Conservation (phyloP, 1,140 invertebrate genomes). For the Camponotus pennsylvanicus region DNA sequence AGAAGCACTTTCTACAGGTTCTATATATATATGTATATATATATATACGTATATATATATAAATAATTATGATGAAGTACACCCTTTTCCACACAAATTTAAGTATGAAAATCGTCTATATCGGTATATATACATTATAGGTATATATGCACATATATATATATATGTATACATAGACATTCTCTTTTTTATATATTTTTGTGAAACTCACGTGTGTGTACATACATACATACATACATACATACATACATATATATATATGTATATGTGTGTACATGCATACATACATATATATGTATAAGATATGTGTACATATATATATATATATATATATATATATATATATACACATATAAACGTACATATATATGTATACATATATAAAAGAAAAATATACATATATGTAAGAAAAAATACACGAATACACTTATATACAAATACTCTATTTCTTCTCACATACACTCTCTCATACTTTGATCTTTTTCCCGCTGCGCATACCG, state of each 20-base stretch:
- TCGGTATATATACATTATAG: constrained; percentile 76
- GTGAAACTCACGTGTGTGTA: constrained; percentile 85
- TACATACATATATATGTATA: constrained; percentile 79
- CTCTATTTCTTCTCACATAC: constrained; percentile 38
- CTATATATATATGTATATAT: constrained; percentile 54
- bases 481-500: not conserved
- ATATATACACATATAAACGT: too few relatives aligned
- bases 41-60: constrained; percentile 65
- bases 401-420: constrained; percentile 63
- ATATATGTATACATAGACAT: constrained; percentile 82
- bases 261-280: constrained; percentile 76
- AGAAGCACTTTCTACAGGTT: constrained; percentile 83
- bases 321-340: constrained; percentile 81
- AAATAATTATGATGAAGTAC: constrained; percentile 74
- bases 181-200: constrained; percentile 86
- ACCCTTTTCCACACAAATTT: constrained; percentile 83
- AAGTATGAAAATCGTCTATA: constrained; percentile 77
- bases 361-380: constrained; percentile 62
- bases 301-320: constrained; percentile 81
- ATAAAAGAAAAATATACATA: constrained; percentile 71
- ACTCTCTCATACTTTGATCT: constrained; percentile 12
- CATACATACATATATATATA: constrained; percentile 79
- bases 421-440: constrained; percentile 65
- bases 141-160: constrained; percentile 77
- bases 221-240: constrained; percentile 79